phyloP scores from a whole-genome alignment of 2,113 vertebrate genomes.

The Cavia porcellus region DNA sequence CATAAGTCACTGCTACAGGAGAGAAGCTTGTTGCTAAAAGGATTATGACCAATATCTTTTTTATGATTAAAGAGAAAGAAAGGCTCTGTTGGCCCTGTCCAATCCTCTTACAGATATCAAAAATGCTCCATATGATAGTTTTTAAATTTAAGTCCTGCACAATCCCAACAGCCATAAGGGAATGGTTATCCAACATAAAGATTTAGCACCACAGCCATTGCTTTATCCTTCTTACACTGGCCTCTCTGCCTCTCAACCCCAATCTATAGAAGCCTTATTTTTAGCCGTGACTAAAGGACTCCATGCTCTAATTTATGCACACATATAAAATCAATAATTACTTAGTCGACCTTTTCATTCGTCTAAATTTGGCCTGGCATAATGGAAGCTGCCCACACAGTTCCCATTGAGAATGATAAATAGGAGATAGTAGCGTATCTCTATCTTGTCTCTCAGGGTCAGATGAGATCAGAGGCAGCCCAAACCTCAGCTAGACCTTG shows the following conservation, averaged over 20 bases:
- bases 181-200: constrained; percentile 48
- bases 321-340: constrained; percentile 85
- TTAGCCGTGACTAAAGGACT: constrained; percentile 82
- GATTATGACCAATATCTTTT: constrained; percentile 71
- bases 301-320: constrained; percentile 85
- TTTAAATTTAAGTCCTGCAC: constrained; percentile 46
- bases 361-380: constrained; percentile 83
- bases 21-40: constrained; percentile 70
- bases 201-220: constrained; percentile 60
- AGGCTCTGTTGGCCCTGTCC: background rate
- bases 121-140: constrained; percentile 46
- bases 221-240: constrained; percentile 45
- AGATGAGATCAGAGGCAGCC: constrained; percentile 63
- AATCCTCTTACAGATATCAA: constrained; percentile 22
- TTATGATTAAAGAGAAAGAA: constrained; percentile 74
- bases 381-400: constrained; percentile 83
- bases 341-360: constrained; percentile 87
- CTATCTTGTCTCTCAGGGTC: constrained; percentile 74
- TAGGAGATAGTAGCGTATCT: constrained; percentile 78
- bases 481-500: constrained; percentile 69
- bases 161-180: constrained; percentile 51
- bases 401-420: constrained; percentile 85
- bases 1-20: constrained; percentile 72
- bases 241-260: constrained; percentile 72
- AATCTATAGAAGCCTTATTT: constrained; percentile 83